Conservation (phyloP, 2,113 vertebrate genomes). For the Pelusios castaneus region DNA sequence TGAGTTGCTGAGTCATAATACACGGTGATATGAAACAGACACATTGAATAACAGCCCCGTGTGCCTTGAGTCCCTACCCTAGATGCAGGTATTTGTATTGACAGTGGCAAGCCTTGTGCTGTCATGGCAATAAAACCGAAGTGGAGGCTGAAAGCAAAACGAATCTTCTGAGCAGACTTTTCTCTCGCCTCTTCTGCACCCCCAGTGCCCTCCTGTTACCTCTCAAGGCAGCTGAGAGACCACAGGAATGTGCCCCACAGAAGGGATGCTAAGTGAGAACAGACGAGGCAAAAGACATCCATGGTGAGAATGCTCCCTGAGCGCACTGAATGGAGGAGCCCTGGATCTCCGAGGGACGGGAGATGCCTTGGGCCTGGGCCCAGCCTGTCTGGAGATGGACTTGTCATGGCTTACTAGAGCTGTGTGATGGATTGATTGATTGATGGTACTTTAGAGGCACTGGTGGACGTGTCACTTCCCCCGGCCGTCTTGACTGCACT, state of each 20-base stretch:
- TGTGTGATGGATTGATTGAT: background rate
- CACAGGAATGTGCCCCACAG: too few relatives aligned
- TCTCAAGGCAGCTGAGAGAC: background rate
- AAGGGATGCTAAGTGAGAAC: background rate
- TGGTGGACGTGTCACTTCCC: background rate
- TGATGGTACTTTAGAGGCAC: background rate
- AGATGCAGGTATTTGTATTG: too few relatives aligned
- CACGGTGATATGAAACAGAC: background rate
- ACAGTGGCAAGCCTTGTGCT: background rate
- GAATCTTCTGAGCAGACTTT: background rate
- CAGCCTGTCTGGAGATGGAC: background rate
- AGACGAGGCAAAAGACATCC: background rate
- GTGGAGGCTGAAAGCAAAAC: background rate
- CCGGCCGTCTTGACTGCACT: background rate
- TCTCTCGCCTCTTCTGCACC: background rate
- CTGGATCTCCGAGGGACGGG: background rate
- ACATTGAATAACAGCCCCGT: background rate
- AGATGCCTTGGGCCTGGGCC: background rate
- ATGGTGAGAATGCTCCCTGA: background rate
- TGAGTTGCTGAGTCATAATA: background rate
- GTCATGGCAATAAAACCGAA: background rate
- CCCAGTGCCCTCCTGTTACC: fast-evolving
- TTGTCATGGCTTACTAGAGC: background rate
- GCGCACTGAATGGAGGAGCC: background rate
- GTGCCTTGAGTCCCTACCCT: background rate